A percentile compares a stretch with the other conserved stretches of the same genome.
phyloP scores from a whole-genome alignment of 1,140 invertebrate genomes.

The Myzus persicae region DNA sequence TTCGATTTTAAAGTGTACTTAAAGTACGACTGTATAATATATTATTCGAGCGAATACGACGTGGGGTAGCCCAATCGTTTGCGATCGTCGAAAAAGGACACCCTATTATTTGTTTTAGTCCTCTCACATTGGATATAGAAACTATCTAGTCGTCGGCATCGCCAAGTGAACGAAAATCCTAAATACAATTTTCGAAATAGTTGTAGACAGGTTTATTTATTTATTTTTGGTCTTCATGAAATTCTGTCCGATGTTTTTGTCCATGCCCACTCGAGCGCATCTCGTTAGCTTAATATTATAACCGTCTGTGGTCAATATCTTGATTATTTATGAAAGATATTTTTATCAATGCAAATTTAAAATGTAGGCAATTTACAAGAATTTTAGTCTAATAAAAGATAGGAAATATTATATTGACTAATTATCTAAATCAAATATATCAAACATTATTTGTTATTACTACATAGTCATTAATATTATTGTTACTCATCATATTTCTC shows the following conservation, averaged over 20 bases:
- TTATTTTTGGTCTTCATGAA: not conserved
- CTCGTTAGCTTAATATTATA: not conserved
- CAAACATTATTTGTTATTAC: no score
- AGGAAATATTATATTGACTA: no score
- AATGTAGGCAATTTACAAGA: no score
- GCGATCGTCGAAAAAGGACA: not conserved
- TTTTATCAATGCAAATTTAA: no score
- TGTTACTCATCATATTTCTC: no score
- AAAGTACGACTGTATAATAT: constrained; percentile 16
- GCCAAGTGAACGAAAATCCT: not conserved
- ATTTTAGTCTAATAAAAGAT: no score
- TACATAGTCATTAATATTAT: no score
- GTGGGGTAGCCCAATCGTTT: not conserved
- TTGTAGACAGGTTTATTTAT: not conserved
- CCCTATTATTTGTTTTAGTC: not conserved
- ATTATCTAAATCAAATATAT: no score
- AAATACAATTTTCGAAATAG: not conserved
- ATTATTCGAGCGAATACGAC: not conserved
- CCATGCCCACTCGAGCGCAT: not conserved
- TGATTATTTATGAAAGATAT: no score
- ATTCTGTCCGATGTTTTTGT: not conserved
- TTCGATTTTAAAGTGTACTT: constrained; percentile 5
- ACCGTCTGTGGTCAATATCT: not conserved
- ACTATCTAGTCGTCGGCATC: not conserved
- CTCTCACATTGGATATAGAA: not conserved